Base-by-base conservation (phyloP, 1,140 invertebrate species). In the Drosophila sechellia region DNA sequence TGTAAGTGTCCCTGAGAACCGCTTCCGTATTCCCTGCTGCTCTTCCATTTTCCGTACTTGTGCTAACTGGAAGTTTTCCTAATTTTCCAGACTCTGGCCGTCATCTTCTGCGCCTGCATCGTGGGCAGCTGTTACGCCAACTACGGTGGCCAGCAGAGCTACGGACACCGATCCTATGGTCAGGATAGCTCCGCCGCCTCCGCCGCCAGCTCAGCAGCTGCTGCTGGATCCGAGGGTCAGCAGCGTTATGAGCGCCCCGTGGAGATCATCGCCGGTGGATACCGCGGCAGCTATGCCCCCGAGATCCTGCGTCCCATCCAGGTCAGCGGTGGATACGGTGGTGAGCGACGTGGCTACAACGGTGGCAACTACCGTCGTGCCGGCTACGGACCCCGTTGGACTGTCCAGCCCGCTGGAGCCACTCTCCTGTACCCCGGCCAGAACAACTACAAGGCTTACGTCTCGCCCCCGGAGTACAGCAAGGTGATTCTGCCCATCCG, bases 401-500 rank as follows among this genome's bases (percentile, higher is more conserved):
- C 84, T 6, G 84, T 89, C 40, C 80, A 90, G 77, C 77, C 86
- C n/a, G 85, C 86, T 46, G 80, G 81, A 50, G 85, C 86, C 53
- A 76, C 85, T 22, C 72, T 90, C 12, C 57, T 90, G 40, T 81
- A 90, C 25, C 86, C 86, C 65, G 81, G 85, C 43, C 80, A 78
- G 70, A 84, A 84, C 80, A 75, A 61, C 70, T 90, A 90, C 68
- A 74, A 64, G 8, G 78, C 77, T 12, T 81, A 72, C 39, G 56
- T 64, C 12, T 84, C 85, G 12, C 77, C 85, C 5, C 61, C 66
- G 8, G 85, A 85, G 74, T 81, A 84, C 85, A 81, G 74, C 77
- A 85, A 90, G 77, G 86, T 90, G 40, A 6, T 85, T 3, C 74
- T 90, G 73, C 85, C 85, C 65, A 37, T 90, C 34, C 77, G 77